Evolutionary conservation across 2,113 vertebrate species (phyloP).

Genomic region (Chionomys nivalis): DNA sequence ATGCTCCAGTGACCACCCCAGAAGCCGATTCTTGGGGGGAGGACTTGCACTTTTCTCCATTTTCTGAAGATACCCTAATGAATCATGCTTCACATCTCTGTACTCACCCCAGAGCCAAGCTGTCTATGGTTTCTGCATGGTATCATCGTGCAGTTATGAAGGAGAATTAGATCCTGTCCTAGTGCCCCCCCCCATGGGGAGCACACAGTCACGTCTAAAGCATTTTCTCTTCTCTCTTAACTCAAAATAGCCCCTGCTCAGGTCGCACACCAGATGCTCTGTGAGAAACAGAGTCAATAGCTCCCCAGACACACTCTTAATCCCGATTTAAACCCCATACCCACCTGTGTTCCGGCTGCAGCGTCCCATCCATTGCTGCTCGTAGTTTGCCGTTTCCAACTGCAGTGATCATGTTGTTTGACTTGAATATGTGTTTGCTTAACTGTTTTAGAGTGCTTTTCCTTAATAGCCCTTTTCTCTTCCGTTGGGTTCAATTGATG

Average conservation of each 20-base stretch:
- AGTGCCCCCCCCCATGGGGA: background rate
- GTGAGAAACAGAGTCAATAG: constrained; percentile 22
- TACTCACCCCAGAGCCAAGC: constrained; percentile 15
- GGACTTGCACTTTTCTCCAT: background rate
- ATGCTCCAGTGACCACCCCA: background rate
- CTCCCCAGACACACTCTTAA: background rate
- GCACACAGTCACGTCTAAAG: constrained; percentile 35
- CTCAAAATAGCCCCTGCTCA: constrained; percentile 58
- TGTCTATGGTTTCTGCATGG: constrained; percentile 61
- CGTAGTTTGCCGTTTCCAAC: constrained; percentile 83
- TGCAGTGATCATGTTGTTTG: constrained; percentile 82
- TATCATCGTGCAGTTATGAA: constrained; percentile 48
- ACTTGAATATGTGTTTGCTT: constrained; percentile 84
- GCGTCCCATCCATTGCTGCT: constrained; percentile 76
- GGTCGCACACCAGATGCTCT: constrained; percentile 8
- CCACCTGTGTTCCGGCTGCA: constrained; percentile 68
- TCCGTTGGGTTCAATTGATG: constrained; percentile 79
- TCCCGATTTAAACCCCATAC: constrained; percentile 54
- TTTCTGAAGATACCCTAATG: constrained; percentile 11
- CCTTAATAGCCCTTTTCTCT: constrained; percentile 63
- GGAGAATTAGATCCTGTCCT: constrained; percentile 53
- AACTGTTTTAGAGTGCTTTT: constrained; percentile 81
- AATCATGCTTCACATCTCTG: background rate
- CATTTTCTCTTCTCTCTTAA: constrained; percentile 33
- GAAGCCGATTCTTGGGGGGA: background rate